Base-by-base conservation (phyloP, 2,113 vertebrate species). In the Corynorhinus townsendii region DNA sequence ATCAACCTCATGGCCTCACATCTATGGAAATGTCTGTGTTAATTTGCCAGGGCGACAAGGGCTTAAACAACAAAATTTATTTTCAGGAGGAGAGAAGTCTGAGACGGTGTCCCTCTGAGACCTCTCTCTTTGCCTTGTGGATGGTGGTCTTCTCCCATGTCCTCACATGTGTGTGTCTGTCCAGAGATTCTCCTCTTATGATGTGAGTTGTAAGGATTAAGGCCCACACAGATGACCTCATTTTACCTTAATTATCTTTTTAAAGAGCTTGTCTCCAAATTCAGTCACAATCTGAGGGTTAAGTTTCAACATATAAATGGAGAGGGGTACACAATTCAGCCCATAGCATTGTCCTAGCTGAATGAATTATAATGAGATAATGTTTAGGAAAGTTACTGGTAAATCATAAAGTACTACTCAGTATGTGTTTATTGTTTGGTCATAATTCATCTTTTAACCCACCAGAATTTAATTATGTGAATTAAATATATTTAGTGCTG, bases 1-100 rank as follows among this genome's bases (percentile, higher is more conserved):
- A 2, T 2, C 0, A 9, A 11, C 45, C 76, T 77, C 12, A 0
- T 10, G 1, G 11, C 19, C 7, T 11, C 17, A 0, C 3, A 22
- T 8, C 10, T 11, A 0, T 22, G 47, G 40, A 59, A 30, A 26
- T 14, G 20, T 2, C 69, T 16, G 47, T 49, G 49, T 52, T 38
- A n/a, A 43, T 16, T 30, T 17, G 24, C 24, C 1, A 66, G 54
- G 54, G 79, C 38, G 40, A 14, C 73, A 11, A 20, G 0, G 1
- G 11, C 62, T 40, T 20, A 4, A 52, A 30, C 81, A 5, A 28
- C 4, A 10, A 33, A 69, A 35, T 22, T 5, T 30, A 26, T 47
- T 77, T 47, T 68, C 56, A 5, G 19, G 35, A 69, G 2, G n/a
- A 9, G 26, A 4, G 14, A 54, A 62, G 10, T 85, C 38, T 2